Percentiles rank a stretch among this genome's conserved stretches.
phyloP scores from a whole-genome alignment of 2,888 invertebrate genomes.

The Pyralis farinalis region DNA sequence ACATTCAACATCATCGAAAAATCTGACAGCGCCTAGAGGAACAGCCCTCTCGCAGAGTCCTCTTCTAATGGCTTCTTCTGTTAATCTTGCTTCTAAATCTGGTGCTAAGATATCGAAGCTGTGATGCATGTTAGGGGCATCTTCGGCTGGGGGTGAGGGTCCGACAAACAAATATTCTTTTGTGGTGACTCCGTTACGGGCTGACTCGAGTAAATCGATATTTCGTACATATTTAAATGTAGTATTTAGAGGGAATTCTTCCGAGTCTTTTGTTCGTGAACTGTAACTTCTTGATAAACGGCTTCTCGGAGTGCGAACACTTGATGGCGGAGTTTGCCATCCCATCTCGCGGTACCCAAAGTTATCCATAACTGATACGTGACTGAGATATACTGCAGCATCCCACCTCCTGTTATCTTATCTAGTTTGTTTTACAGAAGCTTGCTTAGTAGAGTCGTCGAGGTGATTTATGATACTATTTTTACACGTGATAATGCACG shows the following conservation, averaged over 20 bases:
- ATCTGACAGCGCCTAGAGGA: slow-evolving; percentile 82
- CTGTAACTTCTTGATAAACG: slow-evolving; percentile 66
- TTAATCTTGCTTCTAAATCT: slow-evolving; percentile 85
- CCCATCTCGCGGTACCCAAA: slow-evolving; percentile 83
- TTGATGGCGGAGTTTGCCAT: slow-evolving; percentile 56
- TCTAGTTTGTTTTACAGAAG: slow-evolving; percentile 50
- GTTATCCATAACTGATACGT: slow-evolving; percentile 78
- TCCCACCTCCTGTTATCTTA: slow-evolving; percentile 52
- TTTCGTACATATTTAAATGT: slow-evolving; percentile 54
- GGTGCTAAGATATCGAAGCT: slow-evolving; percentile 86
- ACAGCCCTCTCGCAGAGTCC: slow-evolving; percentile 87
- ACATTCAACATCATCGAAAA: slow-evolving; percentile 88
- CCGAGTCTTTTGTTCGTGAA: slow-evolving; percentile 57
- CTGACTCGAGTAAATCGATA: slow-evolving; percentile 82
- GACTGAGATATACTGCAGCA: slow-evolving; percentile 41
- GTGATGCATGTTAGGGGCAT: slow-evolving; percentile 89
- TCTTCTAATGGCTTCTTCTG: slow-evolving; percentile 85
- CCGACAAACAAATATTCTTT: slow-evolving; percentile 90
- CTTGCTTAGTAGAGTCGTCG: slow-evolving; percentile 49
- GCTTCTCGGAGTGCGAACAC: slow-evolving; percentile 25
- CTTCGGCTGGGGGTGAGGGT: slow-evolving; percentile 89
- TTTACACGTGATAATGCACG: slow-evolving; percentile 45
- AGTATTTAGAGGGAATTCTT: slow-evolving; percentile 81
- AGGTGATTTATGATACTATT: slow-evolving; percentile 65
- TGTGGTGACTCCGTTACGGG: slow-evolving; percentile 75